These are phyloP conservation scores for Fragum whitleyi DNA, from an alignment of 2,888 invertebrate genomes.

Conservation along the genomic window DNA sequence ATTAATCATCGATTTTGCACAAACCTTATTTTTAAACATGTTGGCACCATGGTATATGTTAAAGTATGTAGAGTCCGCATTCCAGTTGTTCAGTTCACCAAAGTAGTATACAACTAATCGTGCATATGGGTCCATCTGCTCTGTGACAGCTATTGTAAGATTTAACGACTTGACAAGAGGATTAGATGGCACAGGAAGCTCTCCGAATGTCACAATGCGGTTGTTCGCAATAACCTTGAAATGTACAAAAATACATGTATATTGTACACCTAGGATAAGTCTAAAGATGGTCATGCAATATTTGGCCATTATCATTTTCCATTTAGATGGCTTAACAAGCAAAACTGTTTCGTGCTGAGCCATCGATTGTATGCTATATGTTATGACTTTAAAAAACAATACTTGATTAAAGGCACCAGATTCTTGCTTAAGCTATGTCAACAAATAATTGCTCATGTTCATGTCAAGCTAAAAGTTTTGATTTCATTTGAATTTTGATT, in stretches of 20 bases:
- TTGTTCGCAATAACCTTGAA: conserved; percentile 50
- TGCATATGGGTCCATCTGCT: conserved; percentile 58
- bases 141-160: conserved; percentile 40
- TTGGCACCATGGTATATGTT: conserved; percentile 47
- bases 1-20: neutral
- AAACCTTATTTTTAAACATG: conserved; percentile 59
- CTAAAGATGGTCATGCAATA: too few relatives aligned
- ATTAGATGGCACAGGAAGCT: conserved; percentile 6
- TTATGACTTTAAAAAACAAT: too few relatives aligned
- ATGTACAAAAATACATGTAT: neutral
- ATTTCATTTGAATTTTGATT: too few relatives aligned
- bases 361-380: too few relatives aligned
- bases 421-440: too few relatives aligned
- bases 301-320: too few relatives aligned
- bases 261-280: neutral
- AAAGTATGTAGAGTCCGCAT: conserved; percentile 57
- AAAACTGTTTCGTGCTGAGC: too few relatives aligned
- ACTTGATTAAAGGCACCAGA: too few relatives aligned
- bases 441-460: too few relatives aligned
- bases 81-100: conserved; percentile 41
- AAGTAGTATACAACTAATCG: conserved; percentile 58
- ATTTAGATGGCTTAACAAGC: too few relatives aligned
- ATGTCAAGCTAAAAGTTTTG: too few relatives aligned
- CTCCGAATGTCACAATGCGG: conserved; percentile 41
- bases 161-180: conserved; percentile 20